These are phyloP conservation scores for Dioctria rufipes DNA, from an alignment of 2,888 invertebrate genomes.

Conservation along the genomic window DNA sequence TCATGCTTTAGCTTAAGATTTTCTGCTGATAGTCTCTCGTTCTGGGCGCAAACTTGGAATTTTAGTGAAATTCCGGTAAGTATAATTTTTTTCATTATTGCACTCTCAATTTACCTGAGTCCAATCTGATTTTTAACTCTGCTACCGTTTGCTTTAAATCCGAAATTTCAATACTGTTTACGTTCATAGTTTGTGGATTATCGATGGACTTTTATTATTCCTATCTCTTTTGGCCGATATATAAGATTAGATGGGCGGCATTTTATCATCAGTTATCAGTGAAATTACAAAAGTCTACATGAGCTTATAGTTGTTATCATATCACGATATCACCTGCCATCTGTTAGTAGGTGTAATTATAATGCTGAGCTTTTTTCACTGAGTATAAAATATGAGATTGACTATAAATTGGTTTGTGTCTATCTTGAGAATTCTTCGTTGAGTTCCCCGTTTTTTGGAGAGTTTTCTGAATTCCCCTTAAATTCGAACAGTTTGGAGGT, in stretches of 20 bases:
- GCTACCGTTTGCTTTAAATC: slow-evolving; percentile 10
- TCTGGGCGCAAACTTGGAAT: slow-evolving; percentile 64
- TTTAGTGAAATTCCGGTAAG: background rate
- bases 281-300: no score
- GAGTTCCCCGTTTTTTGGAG: background rate
- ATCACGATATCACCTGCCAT: no score
- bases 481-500: background rate
- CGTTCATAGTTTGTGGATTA: background rate
- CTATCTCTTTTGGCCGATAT: no score
- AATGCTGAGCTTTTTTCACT: background rate
- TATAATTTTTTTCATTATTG: background rate
- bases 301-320: no score
- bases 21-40: slow-evolving; percentile 64
- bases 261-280: no score
- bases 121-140: slow-evolving; percentile 6
- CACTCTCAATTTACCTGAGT: slow-evolving; percentile 4
- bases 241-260: no score
- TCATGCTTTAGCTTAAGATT: slow-evolving; percentile 64
- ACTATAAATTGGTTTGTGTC: slow-evolving; percentile 20
- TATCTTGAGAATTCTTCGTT: background rate
- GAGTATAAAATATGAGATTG: background rate
- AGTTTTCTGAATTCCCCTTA: background rate
- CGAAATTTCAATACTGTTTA: background rate
- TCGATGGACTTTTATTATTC: no score
- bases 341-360: background rate